A percentile compares a stretch with the other conserved stretches of the same genome.
Evolutionary conservation across 2,888 invertebrate genomes (phyloP).

Genomic region (Parnassius smintheus): DNA sequence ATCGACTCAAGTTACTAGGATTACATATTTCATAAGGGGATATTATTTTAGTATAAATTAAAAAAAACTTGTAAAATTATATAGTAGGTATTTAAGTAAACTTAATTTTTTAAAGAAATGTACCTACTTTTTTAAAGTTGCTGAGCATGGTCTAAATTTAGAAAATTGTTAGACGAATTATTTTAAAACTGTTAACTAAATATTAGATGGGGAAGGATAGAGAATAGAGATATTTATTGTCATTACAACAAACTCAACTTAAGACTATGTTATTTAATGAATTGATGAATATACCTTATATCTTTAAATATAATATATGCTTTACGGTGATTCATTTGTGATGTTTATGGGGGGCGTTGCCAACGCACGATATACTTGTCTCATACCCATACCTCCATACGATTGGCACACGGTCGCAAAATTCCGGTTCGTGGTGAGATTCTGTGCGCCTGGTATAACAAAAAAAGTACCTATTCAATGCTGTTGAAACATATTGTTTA

Average conservation of each 20-base stretch:
- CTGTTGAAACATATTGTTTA: not conserved
- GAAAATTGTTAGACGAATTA: too few relatives aligned
- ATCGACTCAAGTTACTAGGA: slow-evolving; percentile 45
- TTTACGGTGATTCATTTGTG: slow-evolving; percentile 64
- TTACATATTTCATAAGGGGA: slow-evolving; percentile 41
- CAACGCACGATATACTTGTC: slow-evolving; percentile 50
- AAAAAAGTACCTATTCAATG: slow-evolving; percentile 30
- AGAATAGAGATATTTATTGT: too few relatives aligned
- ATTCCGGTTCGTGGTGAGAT: slow-evolving; percentile 28
- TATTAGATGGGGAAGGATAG: too few relatives aligned
- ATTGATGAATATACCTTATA: too few relatives aligned
- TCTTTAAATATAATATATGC: not conserved
- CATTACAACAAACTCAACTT: too few relatives aligned
- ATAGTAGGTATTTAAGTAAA: too few relatives aligned
- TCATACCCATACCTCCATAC: slow-evolving; percentile 48
- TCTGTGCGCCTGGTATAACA: slow-evolving; percentile 55
- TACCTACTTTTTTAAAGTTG: too few relatives aligned
- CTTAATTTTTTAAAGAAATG: too few relatives aligned
- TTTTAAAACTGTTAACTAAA: too few relatives aligned
- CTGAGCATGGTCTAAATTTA: too few relatives aligned
- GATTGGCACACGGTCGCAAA: slow-evolving; percentile 41
- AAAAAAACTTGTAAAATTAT: too few relatives aligned
- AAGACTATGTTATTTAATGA: too few relatives aligned
- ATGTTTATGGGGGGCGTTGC: slow-evolving; percentile 68
- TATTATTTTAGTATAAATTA: slow-evolving; percentile 6